Evolutionary conservation across 2,888 invertebrate species (phyloP).

Genomic region (Dasysyrphus albostriatus): DNA sequence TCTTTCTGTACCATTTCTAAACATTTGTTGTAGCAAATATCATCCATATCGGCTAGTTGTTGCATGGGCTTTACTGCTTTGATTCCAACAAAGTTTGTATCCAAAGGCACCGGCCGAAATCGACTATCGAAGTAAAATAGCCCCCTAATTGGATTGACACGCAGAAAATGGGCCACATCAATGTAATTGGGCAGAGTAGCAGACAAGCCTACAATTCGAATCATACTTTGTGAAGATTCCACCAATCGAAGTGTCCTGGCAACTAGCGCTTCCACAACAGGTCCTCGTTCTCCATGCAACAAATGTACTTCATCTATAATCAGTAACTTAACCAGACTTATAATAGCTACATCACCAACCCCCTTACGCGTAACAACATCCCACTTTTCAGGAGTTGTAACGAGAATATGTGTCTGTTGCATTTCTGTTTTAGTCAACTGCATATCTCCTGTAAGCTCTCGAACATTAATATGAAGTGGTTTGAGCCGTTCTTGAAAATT

Average conservation of each 20-base stretch:
- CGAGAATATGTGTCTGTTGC: slow-evolving; percentile 97
- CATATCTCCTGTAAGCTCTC: slow-evolving; percentile 99
- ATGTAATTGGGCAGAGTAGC: slow-evolving; percentile 99
- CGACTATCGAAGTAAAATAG: slow-evolving; percentile 97
- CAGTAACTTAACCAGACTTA: slow-evolving; percentile 94
- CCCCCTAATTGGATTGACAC: slow-evolving; percentile 96
- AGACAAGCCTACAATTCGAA: slow-evolving; percentile 97
- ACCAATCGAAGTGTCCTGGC: slow-evolving; percentile 97
- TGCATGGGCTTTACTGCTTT: slow-evolving; percentile 88
- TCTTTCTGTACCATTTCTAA: slow-evolving; percentile 93
- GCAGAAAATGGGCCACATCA: slow-evolving; percentile 97
- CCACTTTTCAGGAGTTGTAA: slow-evolving; percentile 99
- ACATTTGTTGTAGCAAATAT: slow-evolving; percentile 96
- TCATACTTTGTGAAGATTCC: slow-evolving; percentile 96
- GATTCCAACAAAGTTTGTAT: slow-evolving; percentile 95
- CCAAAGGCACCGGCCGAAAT: slow-evolving; percentile 97
- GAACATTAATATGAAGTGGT: slow-evolving; percentile 91
- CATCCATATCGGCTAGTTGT: slow-evolving; percentile 92
- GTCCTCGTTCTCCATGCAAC: slow-evolving; percentile 97
- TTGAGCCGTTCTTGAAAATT: slow-evolving; percentile 94
- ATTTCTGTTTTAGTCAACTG: slow-evolving; percentile 97
- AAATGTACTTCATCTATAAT: slow-evolving; percentile 99
- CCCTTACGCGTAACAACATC: slow-evolving; percentile 99
- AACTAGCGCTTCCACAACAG: slow-evolving; percentile 98
- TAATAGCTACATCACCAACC: slow-evolving; percentile 93